Evolutionary conservation across 2,797 vertebrate species (phyloP), one percentile per base, ranked within the genome.

Genomic region (Scarus forsteni): DNA sequence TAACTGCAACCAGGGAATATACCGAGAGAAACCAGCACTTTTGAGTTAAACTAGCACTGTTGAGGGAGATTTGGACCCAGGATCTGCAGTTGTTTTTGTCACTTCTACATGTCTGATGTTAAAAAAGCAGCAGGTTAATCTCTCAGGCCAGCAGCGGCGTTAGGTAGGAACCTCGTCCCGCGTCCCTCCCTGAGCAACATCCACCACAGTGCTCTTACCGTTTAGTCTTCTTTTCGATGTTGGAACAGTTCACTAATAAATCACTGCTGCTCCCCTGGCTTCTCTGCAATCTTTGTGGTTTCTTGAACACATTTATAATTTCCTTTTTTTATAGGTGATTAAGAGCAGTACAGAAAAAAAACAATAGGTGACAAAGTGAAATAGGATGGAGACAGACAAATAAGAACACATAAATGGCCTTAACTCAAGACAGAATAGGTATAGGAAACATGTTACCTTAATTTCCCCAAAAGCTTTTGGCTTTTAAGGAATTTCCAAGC

Each of bases 141-240:
- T 67, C 51, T 63, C 3, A 16, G 38, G 52, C 40, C 14, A 38
- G 59, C 65, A 59, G 77, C 68, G 64, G 61, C 34, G 19, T 54
- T 9, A 73, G 73, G 55, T 72, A 38, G 61, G 59, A 64, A 48
- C 16, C 49, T 50, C 49, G 8, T 51, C 19, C 50, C 27, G 18
- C 27, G 12, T 12, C 49, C 50, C 8, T 7, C 46, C 44, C 16
- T 3, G 13, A 75, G 57, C 65, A 59, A 44, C 70, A 63, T 62
- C 80, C 86, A 91, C 89, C 89, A 87, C 73, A 90, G 88, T 90
- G 89, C 90, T 87, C 85, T 90, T 90, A 84, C 66, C 49, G 53
- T 7, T 66, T 55, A 45, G 73, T 83, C 61, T 50, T 84, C 27
- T 76, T 91, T 88, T 81, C 84, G 68, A 83, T 85, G 79, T 87